phyloP scores from a whole-genome alignment of 2,113 vertebrate species.

The Mirza zaza region DNA sequence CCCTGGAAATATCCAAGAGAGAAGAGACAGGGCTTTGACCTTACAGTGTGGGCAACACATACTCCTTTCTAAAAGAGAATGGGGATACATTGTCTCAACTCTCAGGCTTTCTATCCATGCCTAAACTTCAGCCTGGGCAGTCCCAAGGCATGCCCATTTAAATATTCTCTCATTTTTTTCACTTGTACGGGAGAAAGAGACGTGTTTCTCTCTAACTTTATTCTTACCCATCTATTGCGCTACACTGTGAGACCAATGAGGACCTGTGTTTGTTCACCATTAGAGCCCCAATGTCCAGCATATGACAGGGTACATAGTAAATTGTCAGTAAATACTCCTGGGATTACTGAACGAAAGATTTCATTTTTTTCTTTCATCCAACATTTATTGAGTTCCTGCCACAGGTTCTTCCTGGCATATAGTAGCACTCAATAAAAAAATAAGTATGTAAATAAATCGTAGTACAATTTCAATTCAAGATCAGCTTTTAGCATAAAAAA shows the following conservation, averaged over 20 bases:
- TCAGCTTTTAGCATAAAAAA: background rate
- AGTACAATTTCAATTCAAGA: background rate
- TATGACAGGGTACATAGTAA: background rate
- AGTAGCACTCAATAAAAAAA: background rate
- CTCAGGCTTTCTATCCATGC: background rate
- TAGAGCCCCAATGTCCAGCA: background rate
- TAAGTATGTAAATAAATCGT: background rate
- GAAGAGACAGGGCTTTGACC: background rate
- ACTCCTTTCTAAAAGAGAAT: background rate
- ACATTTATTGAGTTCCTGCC: background rate
- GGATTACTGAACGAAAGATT: background rate
- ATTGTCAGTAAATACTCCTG: conserved; percentile 18
- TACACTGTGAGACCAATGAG: background rate
- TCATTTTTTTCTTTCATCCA: background rate
- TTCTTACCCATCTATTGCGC: background rate
- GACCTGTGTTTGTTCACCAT: background rate
- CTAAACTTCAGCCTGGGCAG: background rate
- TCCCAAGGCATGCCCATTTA: background rate
- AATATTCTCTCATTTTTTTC: background rate
- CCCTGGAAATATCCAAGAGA: background rate
- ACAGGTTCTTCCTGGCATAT: background rate
- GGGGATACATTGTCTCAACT: background rate
- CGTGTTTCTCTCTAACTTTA: background rate
- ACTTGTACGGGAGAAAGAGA: background rate
- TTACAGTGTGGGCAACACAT: background rate